Conservation (phyloP, 2,888 invertebrate genomes). For the Ariolimax columbianus region DNA sequence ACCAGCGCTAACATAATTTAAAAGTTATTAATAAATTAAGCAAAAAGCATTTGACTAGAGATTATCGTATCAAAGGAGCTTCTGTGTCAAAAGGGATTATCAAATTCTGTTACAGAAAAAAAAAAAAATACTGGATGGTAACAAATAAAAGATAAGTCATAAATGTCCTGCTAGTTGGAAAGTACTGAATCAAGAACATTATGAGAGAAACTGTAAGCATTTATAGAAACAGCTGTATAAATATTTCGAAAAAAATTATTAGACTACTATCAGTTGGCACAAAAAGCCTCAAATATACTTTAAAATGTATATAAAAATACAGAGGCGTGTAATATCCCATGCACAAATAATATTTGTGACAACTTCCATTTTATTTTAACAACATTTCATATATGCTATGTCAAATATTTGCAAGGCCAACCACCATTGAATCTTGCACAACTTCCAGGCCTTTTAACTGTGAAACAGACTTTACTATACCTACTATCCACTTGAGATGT, state of each 20-base stretch:
- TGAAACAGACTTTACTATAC: no score
- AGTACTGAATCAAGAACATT: not conserved
- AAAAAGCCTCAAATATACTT: not conserved
- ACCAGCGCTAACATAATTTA: not conserved
- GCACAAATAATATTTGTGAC: not conserved
- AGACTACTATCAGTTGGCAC: not conserved
- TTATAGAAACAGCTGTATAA: not conserved
- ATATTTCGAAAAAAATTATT: not conserved
- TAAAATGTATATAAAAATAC: not conserved
- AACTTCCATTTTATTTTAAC: not conserved
- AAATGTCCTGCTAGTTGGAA: not conserved
- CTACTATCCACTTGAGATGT: no score
- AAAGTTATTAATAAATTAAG: constrained; percentile 1
- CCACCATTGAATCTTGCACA: no score
- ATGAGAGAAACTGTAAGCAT: not conserved
- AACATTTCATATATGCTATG: not conserved
- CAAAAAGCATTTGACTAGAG: not conserved
- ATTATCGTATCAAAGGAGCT: not conserved
- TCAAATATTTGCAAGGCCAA: no score
- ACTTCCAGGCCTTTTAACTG: no score
- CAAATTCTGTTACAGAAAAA: not conserved
- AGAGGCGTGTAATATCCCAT: not conserved
- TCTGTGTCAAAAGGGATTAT: not conserved
- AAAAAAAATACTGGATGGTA: not conserved
- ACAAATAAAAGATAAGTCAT: not conserved